Base-by-base conservation (phyloP, 2,113 vertebrate species). In the Elephas maximus region DNA sequence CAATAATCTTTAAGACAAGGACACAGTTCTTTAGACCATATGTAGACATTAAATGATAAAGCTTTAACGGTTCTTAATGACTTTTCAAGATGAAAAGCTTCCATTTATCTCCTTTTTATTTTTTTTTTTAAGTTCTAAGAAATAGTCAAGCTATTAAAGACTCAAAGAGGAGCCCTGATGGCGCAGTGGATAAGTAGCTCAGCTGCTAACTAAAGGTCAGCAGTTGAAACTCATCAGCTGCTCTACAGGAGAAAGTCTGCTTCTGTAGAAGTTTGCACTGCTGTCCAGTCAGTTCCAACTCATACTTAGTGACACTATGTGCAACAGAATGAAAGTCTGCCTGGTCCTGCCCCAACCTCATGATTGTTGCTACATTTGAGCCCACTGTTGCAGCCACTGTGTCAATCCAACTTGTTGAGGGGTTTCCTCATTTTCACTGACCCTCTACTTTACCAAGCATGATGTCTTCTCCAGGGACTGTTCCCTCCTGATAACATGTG, bases 1-100 rank as follows among this genome's bases (percentile, higher is more conserved):
- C 18, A 92, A 76, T 51, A 51, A 87, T 62, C 57, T 90, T 87
- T 81, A 90, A 76, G 18, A 57, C 26, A 91, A 67, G 21, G n/a
- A 48, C 44, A 76, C 1, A 57, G 62, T 69, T 97, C 37, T 82
- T 37, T 71, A 33, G 74, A 82, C 30, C 18, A 69, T 30, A 85
- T 17, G 73, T 90, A 37, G 44, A 15, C 60, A 83, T 73, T 96
- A 87, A 80, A 67, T 77, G 89, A 51, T 51, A 79, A 82, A 78
- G 48, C 14, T 83, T 67, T 83, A 82, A 74, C 37, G 84, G 41
- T 84, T 94, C 20, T 90, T 86, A 93, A 87, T 63, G n/a, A 3
- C 65, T 77, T 88, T 90, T 77, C 93, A 92, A 92, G 53, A 97
- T 78, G n/a, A 88, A 81, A 84, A 91, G 44, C 9, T 73, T 91